phyloP scores from a whole-genome alignment of 53 echinoderm and acorn worm genomes.

The Paelopatides confundens region DNA sequence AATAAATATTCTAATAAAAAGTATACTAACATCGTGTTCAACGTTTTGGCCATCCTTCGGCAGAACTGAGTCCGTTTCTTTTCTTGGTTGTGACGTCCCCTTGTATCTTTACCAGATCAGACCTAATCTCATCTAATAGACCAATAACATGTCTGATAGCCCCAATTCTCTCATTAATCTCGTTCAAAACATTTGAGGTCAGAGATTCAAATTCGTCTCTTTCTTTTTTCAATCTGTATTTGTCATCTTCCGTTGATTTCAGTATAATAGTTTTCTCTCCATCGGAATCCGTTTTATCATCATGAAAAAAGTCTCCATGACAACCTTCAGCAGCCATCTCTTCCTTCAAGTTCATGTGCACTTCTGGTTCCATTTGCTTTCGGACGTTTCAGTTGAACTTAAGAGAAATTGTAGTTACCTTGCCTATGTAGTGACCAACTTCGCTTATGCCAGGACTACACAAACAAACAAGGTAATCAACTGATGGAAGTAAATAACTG shows the following conservation, averaged over 20 bases:
- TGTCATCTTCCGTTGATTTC: background rate
- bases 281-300: background rate
- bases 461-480: too few relatives aligned
- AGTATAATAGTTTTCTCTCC: background rate
- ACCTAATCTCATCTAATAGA: background rate
- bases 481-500: too few relatives aligned
- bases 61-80: background rate
- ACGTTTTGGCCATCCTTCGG: background rate
- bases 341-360: too few relatives aligned
- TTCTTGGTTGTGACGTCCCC: background rate
- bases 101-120: background rate
- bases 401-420: too few relatives aligned
- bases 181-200: background rate
- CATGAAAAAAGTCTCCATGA: background rate
- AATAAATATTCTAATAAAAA: too few relatives aligned
- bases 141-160: background rate
- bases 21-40: background rate
- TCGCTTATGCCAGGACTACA: too few relatives aligned
- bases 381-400: too few relatives aligned
- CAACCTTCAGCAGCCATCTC: background rate
- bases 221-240: background rate
- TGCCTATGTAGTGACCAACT: too few relatives aligned
- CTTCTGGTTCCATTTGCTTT: too few relatives aligned
- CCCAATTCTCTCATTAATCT: background rate
- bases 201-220: background rate